Evolutionary conservation across 2,797 vertebrate species (phyloP).

Genomic region (Sternotherus odoratus): DNA sequence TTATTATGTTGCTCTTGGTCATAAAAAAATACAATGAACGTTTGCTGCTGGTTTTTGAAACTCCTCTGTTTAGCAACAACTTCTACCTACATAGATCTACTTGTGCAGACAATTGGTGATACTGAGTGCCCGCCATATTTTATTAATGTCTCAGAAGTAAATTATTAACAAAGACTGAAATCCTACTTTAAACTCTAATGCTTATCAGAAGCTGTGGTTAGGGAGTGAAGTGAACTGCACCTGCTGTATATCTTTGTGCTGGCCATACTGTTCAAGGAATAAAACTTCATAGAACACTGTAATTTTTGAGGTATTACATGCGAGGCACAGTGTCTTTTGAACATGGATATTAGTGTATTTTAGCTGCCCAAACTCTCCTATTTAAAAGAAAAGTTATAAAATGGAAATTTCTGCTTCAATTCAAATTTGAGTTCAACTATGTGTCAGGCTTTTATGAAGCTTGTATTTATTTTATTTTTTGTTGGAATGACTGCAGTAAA

Average conservation of each 20-base stretch:
- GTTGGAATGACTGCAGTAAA: slow-evolving; percentile 18
- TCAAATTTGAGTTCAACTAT: neutral
- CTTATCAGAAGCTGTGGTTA: slow-evolving; percentile 6
- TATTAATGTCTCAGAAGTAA: neutral
- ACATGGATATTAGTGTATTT: neutral
- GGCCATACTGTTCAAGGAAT: neutral
- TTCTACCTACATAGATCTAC: neutral
- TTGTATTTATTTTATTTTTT: slow-evolving; percentile 52
- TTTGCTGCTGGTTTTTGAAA: slow-evolving; percentile 30
- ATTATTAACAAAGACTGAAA: neutral
- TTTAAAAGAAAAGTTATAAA: slow-evolving; percentile 31
- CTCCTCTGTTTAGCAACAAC: neutral
- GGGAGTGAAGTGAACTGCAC: neutral
- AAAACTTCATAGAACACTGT: slow-evolving; percentile 1
- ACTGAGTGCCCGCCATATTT: neutral
- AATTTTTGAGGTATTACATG: neutral
- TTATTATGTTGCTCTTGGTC: slow-evolving; percentile 15
- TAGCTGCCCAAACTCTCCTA: slow-evolving; percentile 7
- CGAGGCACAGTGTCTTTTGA: neutral
- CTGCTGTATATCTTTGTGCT: neutral
- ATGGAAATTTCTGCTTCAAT: neutral
- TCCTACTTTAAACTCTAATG: slow-evolving; percentile 10
- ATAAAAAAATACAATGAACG: neutral
- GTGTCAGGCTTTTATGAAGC: slow-evolving; percentile 17
- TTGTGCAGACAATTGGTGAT: neutral